phyloP scores from a whole-genome alignment of 2,888 invertebrate species.

The Myopa tessellatipennis region DNA sequence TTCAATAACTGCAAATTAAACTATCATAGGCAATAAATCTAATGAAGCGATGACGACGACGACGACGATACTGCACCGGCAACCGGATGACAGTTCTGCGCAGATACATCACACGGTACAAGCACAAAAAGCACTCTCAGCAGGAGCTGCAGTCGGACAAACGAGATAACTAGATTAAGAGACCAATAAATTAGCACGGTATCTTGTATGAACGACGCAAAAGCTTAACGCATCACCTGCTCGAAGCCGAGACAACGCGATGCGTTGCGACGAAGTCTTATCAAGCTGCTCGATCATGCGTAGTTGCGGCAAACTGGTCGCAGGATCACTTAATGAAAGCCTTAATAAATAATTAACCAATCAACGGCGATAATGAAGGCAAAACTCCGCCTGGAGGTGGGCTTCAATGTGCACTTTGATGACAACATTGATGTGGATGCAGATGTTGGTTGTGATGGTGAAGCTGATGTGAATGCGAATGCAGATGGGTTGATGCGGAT shows the following conservation, averaged over 20 bases:
- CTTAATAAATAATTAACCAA: conserved; percentile 36
- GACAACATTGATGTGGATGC: not conserved
- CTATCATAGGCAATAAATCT: conserved; percentile 45
- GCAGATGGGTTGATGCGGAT: too few species aligned
- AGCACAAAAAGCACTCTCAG: conserved; percentile 39
- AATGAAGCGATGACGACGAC: conserved; percentile 18
- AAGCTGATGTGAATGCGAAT: not conserved
- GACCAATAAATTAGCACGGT: conserved; percentile 43
- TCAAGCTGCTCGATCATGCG: conserved; percentile 26
- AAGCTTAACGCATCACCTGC: not conserved
- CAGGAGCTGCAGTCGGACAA: conserved; percentile 45
- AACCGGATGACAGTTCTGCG: not conserved
- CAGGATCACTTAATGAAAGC: conserved; percentile 34
- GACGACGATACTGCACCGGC: not conserved
- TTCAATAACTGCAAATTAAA: conserved; percentile 36
- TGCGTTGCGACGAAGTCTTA: not conserved
- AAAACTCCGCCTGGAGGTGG: conserved; percentile 35
- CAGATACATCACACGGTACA: not conserved
- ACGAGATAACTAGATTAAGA: conserved; percentile 47
- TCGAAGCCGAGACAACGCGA: not conserved
- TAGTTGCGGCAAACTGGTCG: conserved; percentile 22
- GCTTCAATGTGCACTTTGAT: not conserved
- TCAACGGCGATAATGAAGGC: conserved; percentile 29
- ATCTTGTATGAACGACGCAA: conserved; percentile 11
- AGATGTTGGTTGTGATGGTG: not conserved